A percentile compares a stretch with the other conserved stretches of the same genome.
phyloP scores from a whole-genome alignment of 1,140 invertebrate species.

The Planococcus citri region DNA sequence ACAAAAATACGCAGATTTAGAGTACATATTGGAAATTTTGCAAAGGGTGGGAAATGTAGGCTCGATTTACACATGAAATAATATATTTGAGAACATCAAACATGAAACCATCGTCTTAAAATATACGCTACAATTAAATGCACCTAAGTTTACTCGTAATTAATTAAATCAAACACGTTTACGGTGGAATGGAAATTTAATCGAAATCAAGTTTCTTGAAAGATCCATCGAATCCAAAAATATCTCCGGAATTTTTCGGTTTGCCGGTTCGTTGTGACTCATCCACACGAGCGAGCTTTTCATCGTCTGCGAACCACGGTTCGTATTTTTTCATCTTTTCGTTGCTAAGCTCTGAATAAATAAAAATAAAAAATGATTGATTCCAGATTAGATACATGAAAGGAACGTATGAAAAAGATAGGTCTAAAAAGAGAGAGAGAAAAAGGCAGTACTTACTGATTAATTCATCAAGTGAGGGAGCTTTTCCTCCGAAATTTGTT shows the following conservation, averaged over 20 bases:
- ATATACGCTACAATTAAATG: background rate
- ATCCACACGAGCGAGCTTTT: conserved; percentile 12
- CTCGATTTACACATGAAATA: too few relatives aligned
- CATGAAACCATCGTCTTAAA: background rate
- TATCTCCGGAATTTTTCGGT: background rate
- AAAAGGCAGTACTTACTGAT: background rate
- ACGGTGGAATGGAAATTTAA: too few relatives aligned
- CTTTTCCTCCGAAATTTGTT: conserved; percentile 24
- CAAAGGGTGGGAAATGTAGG: too few relatives aligned
- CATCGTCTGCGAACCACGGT: conserved; percentile 20
- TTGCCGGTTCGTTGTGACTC: conserved; percentile 19
- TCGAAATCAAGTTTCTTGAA: conserved; percentile 23
- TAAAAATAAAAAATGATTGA: background rate
- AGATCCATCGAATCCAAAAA: conserved; percentile 21
- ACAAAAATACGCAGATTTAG: too few relatives aligned
- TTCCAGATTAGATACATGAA: background rate
- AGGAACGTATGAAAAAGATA: background rate
- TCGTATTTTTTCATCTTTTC: background rate
- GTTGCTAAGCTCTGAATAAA: background rate
- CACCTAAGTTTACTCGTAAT: too few relatives aligned
- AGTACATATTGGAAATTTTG: too few relatives aligned
- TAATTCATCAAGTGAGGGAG: conserved; percentile 17
- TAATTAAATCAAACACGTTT: too few relatives aligned
- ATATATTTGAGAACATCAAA: too few relatives aligned
- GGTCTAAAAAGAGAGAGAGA: background rate